Evolutionary conservation across 2,888 invertebrate genomes (phyloP), one percentile per base, ranked within the genome.

Genomic region (Acrobasis suavella): DNA sequence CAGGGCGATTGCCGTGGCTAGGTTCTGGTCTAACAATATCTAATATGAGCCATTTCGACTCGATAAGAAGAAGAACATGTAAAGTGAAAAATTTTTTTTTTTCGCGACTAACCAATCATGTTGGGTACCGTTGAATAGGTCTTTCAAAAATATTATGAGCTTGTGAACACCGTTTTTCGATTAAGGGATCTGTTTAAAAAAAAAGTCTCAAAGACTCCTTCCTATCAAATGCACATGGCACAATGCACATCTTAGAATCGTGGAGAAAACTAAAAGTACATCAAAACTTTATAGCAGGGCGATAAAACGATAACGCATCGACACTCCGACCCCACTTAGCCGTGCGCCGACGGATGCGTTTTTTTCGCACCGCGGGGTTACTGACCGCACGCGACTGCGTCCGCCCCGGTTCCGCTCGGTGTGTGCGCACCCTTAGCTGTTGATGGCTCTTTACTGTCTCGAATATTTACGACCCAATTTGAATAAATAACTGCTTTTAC

Each of bases 371-470:
- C 59, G 39, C 65, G 76, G 78, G 88, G 86, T 87, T 77, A 87
- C 73, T 86, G 87, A 86, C 85, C 87, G 82, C 74, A 72, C 74
- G 75, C 75, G 74, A 74, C 77, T 75, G 82, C 84, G 86, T 87
- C 88, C 88, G 85, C 78, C 75, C 73, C 66, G 75, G 76, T 77
- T 75, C 72, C 73, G 74, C 72, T 70, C 69, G 66, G 69, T 76
- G 76, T 74, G 73, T 60, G 67, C 65, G 67, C 73, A 73, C 80
- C 75, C 72, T 73, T 72, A 69, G 55, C 63, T 62, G 49, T 62
- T 62, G 50, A 56, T 56, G 50, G 37, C 50, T 39, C 51, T 54
- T 54, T 49, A 42, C 51, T 61, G 52, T 46, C 39, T 39, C 42
- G 39, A 60, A 61, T 61, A 52, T 52, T 61, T 32, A 52, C 61